Percentiles rank a stretch among this genome's conserved stretches.
These are phyloP conservation scores for Globicephala melas DNA, from an alignment of 2,113 vertebrate species.

Conservation along the genomic window DNA sequence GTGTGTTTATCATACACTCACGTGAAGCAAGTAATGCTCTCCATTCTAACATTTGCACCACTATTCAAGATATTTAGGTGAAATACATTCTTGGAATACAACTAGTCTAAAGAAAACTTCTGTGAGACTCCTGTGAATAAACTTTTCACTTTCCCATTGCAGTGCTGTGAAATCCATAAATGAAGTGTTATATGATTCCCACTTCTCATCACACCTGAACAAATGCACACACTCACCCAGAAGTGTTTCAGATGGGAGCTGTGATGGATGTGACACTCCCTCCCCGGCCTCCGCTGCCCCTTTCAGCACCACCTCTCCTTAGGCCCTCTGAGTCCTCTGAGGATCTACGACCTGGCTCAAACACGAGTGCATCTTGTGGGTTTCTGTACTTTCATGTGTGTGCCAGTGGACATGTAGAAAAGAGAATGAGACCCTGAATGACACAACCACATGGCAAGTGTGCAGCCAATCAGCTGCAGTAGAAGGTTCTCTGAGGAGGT, in stretches of 20 bases:
- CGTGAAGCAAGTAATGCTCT: neutral
- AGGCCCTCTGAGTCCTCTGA: neutral
- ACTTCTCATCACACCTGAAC: neutral
- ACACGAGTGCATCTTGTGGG: neutral
- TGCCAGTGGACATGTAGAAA: neutral
- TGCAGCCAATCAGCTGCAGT: neutral
- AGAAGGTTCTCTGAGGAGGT: neutral
- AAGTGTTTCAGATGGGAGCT: neutral
- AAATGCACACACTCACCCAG: rapidly evolving
- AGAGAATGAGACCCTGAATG: neutral
- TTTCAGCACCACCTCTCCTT: too few species aligned
- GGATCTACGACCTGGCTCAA: neutral
- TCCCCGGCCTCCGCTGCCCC: neutral
- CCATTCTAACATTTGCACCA: neutral
- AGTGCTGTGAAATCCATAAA: neutral
- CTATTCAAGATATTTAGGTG: neutral
- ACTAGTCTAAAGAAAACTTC: neutral
- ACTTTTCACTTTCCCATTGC: neutral
- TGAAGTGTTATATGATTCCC: neutral
- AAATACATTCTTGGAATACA: neutral
- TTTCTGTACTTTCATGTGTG: neutral
- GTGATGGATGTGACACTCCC: neutral
- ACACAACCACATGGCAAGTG: neutral
- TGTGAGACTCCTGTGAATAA: neutral
- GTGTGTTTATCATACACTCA: neutral